phyloP scores from a whole-genome alignment of 2,113 vertebrate species.

The Stigmatopora argus region DNA sequence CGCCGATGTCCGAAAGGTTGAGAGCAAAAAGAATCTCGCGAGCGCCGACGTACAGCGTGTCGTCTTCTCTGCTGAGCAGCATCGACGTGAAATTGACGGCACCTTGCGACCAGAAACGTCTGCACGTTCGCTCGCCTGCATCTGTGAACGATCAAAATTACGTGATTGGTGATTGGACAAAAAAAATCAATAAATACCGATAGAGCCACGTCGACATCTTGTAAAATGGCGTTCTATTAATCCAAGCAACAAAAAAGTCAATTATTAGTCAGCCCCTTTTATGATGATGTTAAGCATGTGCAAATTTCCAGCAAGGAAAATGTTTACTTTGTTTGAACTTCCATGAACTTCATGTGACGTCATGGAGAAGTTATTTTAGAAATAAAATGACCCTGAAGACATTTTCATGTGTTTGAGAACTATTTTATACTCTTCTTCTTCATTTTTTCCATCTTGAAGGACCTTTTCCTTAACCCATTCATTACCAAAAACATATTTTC shows the following conservation, averaged over 20 bases:
- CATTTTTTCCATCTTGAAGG: no score
- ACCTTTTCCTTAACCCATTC: no score
- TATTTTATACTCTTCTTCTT: no score
- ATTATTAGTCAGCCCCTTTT: no score
- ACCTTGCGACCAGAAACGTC: conserved; percentile 69
- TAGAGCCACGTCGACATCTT: neutral
- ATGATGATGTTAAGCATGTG: no score
- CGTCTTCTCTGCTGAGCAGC: conserved; percentile 79
- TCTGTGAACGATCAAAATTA: conserved; percentile 42
- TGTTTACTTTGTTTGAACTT: neutral
- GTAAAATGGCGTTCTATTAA: neutral
- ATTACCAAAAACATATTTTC: no score
- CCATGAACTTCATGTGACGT: neutral
- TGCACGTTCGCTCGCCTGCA: conserved; percentile 70
- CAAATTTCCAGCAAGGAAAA: neutral
- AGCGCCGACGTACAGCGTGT: conserved; percentile 80
- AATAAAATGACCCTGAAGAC: neutral
- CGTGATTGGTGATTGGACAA: neutral
- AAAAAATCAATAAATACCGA: neutral
- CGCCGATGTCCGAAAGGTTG: conserved; percentile 71
- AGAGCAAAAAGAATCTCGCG: conserved; percentile 81
- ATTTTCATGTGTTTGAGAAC: no score
- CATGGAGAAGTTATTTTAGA: neutral
- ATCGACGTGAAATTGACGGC: conserved; percentile 81
- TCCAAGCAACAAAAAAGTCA: no score